Evolutionary conservation across 2,797 vertebrate genomes (phyloP), one percentile per base, ranked within the genome.

Genomic region (Tiaroga cobitis): DNA sequence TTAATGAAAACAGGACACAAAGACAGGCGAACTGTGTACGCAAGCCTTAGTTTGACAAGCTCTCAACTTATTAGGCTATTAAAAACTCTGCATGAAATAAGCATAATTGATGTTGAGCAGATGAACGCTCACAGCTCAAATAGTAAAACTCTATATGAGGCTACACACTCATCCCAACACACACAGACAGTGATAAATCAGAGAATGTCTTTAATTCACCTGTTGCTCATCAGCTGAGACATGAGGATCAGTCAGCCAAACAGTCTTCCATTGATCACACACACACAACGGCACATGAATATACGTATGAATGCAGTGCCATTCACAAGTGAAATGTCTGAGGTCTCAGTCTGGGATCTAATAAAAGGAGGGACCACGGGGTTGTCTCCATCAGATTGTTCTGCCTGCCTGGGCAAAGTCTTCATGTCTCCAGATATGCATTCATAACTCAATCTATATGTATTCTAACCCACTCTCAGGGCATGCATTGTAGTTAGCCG

Each of bases 401-500:
- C 34, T 59, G 49, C 34, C 4, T 34, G 13, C 43, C 19, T 61
- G 49, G 8, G 41, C 6, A 51, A 49, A 65, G 37, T 49, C 56
- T 39, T 43, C 16, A n/a, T 41, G 29, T 83, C 77, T 73, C 24
- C 51, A 67, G 32, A 43, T 80, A 51, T 82, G 72, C 73, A 41
- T 70, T 81, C 46, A 70, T 81, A 75, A 67, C 84, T 59, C 61
- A 43, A 56, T 49, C 51, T 46, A 39, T 56, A 65, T 63, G 51
- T 80, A 41, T 80, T 81, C 34, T 49, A 70, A 54, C 46, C 65
- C 21, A 34, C 78, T 80, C 75, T 41, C 24, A 29, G 21, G 54
- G 24, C 24, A 37, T 76, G 29, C 49, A 56, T 56, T 56, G n/a
- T 29, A 4, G 65, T 56, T 13, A 69, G 4, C 41, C 3, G 13